Conservation (phyloP, 2,888 invertebrate species). For the Cheilosia vulpina region DNA sequence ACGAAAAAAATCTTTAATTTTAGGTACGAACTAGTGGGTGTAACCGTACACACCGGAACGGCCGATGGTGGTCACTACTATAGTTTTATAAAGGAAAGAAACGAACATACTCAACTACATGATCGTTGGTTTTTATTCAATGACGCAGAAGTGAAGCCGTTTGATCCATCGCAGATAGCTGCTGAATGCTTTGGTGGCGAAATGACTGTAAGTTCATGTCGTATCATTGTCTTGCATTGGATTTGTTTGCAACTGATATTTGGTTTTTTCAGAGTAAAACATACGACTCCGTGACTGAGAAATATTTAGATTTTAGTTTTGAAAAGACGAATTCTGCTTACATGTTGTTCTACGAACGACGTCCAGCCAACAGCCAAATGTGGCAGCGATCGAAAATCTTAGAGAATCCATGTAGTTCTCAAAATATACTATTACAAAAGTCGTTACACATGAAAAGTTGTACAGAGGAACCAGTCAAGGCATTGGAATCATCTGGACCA, state of each 20-base stretch:
- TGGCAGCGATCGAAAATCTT: conserved; percentile 47
- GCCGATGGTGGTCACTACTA: conserved; percentile 99
- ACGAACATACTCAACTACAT: conserved; percentile 86
- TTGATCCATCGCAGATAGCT: conserved; percentile 97
- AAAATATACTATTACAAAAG: conserved; percentile 52
- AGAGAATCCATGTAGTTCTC: conserved; percentile 68
- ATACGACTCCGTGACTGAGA: conserved; percentile 97
- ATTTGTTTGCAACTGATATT: neutral
- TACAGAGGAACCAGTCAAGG: conserved; percentile 37
- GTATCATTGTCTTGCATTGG: conserved; percentile 55
- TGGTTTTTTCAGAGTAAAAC: conserved; percentile 91
- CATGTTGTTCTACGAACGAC: conserved; percentile 97
- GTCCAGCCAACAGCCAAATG: conserved; percentile 83
- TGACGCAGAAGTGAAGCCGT: conserved; percentile 96
- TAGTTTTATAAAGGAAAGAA: conserved; percentile 95
- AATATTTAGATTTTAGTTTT: conserved; percentile 98
- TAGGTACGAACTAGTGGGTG: conserved; percentile 93
- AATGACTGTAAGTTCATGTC: conserved; percentile 89
- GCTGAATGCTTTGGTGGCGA: conserved; percentile 98
- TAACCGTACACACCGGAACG: conserved; percentile 98
- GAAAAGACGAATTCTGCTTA: conserved; percentile 99
- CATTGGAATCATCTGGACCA: conserved; percentile 25
- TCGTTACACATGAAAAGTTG: conserved; percentile 47
- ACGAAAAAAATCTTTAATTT: conserved; percentile 68
- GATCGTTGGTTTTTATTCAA: conserved; percentile 97